Base-by-base conservation (phyloP, 1,140 invertebrate species). In the Pinna nobilis region DNA sequence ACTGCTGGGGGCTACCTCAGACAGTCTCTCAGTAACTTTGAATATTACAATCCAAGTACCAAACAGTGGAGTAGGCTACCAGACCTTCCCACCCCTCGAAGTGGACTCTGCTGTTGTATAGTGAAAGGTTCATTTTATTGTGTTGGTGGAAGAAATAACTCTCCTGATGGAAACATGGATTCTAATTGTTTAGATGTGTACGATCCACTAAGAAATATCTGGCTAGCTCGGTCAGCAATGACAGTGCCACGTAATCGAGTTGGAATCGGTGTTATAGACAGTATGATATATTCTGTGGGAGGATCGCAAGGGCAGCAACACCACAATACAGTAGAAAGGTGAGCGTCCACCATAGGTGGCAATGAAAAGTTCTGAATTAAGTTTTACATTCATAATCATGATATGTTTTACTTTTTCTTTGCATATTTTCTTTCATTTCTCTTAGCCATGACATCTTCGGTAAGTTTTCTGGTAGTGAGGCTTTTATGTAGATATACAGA, bases 251-350 rank as follows among this genome's bases (percentile, higher is more conserved):
- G 96, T 61, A 95, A 96, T 89, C 91, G 96, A 75, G 94, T 96
- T 25, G 95, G 95, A 20, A 95, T 96, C 20, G 95, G 95, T n/a
- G 95, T 96, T 15, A 95, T 97, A 92, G 96, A 97, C 87, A 94
- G 94, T 39, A 89, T 95, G 51, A 90, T 98, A 53, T 98, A 97
- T 87, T 96, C 96, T 35, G 94, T 97, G 1, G 96, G 96, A 15
- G 96, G 96, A 3, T 95, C 95, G 25, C 93, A 94, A 13, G 94
- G 94, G 18, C 91, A 92, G 1, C 93, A 93, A 79, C 95, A 95
- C 88, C 95, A 96, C 82, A 94, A 93, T 81, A 94, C 94, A 59
- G 95, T 96, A n/a, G 96, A 97, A 91, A 95, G 92, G 93, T 95
- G 88, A 87, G 88, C 89, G 55, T 35, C 41, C 3, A 39, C 33